Evolutionary conservation across 2,888 invertebrate genomes (phyloP), one percentile per base, ranked within the genome.

Genomic region (Petrophora chlorosata): DNA sequence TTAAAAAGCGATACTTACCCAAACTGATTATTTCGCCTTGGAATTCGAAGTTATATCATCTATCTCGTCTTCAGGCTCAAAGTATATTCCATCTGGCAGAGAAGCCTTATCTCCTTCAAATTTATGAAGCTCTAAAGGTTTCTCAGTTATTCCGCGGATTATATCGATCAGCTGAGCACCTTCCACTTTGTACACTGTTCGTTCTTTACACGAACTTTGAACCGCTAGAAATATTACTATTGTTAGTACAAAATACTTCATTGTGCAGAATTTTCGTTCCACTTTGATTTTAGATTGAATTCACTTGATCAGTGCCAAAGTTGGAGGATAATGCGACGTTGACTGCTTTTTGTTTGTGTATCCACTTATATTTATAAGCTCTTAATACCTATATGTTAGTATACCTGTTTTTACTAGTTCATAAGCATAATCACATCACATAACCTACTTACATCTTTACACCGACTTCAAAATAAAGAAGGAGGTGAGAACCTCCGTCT

Each of bases 1-100:
- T n/a, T n/a, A n/a, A n/a, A n/a, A n/a, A n/a, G n/a, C n/a, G n/a
- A n/a, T n/a, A n/a, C n/a, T n/a, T n/a, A n/a, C n/a, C n/a, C n/a
- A n/a, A 3, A 22, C 5, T 22, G 2, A 3, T 22, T 22, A 8
- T 10, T 10, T 25, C 2, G 3, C 25, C 9, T 9, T 9, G 4
- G 25, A 1, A 9, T 25, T 3, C 10, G 3, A 10, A 25, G 9
- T 4, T 2, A 25, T 17, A 3, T 35, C 30, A 9, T 42, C 52
- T 3, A 63, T 46, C 61, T n/a, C 58, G 16, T 77, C 76, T 41
- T 74, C 73, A 0, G 78, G 78, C 26, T 59, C 30, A 17, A 69
- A 79, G 42, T 77, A 79, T 25, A 81, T 64, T 8, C 81, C 80
- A 64, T 81, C 78, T 9, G 72, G 64, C 0, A 68, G 50, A 5